Evolutionary conservation across 2,113 vertebrate species (phyloP), one percentile per base, ranked within the genome.

Genomic region (Scatophagus argus): DNA sequence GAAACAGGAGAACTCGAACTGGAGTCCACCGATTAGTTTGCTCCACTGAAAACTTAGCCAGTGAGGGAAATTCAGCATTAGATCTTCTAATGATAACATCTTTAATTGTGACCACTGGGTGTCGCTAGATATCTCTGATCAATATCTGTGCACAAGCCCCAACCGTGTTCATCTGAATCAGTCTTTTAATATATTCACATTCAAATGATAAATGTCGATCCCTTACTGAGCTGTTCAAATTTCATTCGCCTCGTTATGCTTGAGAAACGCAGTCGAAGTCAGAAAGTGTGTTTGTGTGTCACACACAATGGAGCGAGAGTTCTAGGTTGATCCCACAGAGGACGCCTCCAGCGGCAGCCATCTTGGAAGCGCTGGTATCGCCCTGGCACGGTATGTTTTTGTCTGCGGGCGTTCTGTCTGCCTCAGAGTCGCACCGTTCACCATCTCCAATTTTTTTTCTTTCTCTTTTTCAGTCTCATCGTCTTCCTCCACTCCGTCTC

Each of bases 41-140:
- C 13, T 5, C 55, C 14, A 32, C 29, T 44, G 41, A 23, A 69
- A 77, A 25, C 34, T 39, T 63, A 60, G 41, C 19, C 36, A 3
- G 19, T 39, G 36, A 9, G 46, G 32, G 2, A 41, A 13, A 55
- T 34, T 21, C 43, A 65, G 16, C 25, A 70, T 4, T 14, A 23
- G 56, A 65, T 74, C 25, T 65, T 81, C 16, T 65, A 49, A 56
- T 79, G 81, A 89, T 84, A 84, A 84, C 80, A 90, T 87, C 86
- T 90, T 87, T 87, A 88, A 83, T 82, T 89, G 81, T 86, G 80
- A 81, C 93, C 91, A 93, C 91, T 91, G 85, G 90, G 90, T 93
- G 93, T 91, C 93, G 93, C 88, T 88, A 92, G 88, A 92, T 83
- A 89, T 88, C 89, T 86, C 88, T 92, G 88, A 92, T 91, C 77